Evolutionary conservation across 2,113 vertebrate species (phyloP), one percentile per base, ranked within the genome.

Genomic region (Probosciger aterrimus): DNA sequence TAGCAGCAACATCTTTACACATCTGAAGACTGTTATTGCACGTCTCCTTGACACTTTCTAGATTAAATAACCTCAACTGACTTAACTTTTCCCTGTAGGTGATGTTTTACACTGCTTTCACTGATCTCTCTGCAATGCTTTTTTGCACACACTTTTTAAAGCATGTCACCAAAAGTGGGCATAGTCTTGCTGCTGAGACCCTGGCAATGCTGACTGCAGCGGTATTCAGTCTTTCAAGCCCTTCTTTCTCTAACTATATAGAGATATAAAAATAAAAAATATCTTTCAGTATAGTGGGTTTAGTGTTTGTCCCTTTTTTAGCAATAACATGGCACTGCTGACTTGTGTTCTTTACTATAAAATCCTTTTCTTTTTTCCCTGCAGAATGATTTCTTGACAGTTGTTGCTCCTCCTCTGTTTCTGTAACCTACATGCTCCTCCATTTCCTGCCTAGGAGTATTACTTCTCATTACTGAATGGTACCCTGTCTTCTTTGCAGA

Each of bases 61-160:
- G 86, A 91, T 95, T 92, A 95, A 96, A 67, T 63, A 88, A 70
- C 55, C 77, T 93, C 77, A 84, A 46, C 30, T 91, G 86, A 86
- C 60, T 86, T 88, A 92, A 90, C 73, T 94, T 90, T 55, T 92
- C 77, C 33, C 80, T 33, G 35, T 30, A 82, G 80, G 77, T 78
- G 73, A 86, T 60, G 47, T 75, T 94, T 96, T 80, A 57, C 47
- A 75, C 76, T 39, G 18, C 14, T 82, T 23, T 88, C 64, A 86
- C 28, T 94, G 88, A 78, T 93, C 44, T 85, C 44, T 81, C 60
- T 83, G 55, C 37, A 78, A 50, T 71, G 46, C 27, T 59, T 86
- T 83, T 75, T 90, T 91, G 47, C 69, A 65, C 33, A 68, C 37
- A 16, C 18, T 85, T 93, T 93, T 71, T 77, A 86, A 88, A 83